Evolutionary conservation across 2,888 invertebrate species (phyloP), one percentile per base, ranked within the genome.

Genomic region (Cremastinae sp.): DNA sequence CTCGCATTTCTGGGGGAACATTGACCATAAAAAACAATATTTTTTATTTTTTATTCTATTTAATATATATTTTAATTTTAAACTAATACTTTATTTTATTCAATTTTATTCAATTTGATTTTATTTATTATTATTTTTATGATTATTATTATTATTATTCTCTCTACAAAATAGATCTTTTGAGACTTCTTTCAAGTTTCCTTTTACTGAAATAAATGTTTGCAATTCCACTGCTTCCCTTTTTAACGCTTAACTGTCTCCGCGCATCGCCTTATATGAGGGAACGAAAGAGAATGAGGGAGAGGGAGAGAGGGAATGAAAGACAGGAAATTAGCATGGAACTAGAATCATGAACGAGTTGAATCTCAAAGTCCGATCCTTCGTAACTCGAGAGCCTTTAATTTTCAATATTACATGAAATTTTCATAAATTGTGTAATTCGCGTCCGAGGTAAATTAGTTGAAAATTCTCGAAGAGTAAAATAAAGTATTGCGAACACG

Each of bases 171-270:
- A 45, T 47, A 5, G 1, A 28, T 16, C 51, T 39, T n/a, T 8
- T 39, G 20, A 14, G 49, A 62, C 62, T 71, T 65, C 71, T 66
- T 66, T 56, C 56, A 47, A 47, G 61, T 61, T 28, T 28, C 28
- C 28, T 28, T 28, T 28, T 28, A 28, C 41, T 56, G 28, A 41
- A 66, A 75, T 62, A 65, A 39, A 43, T 75, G 61, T 71, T 71
- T 64, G 41, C 59, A 53, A 70, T 65, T 59, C 59, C 55, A 20
- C 16, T 58, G n/a, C 12, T 58, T 22, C 9, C 18, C 4, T n/a
- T 47, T 35, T 74, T 58, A 59, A 41, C 14, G 22, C 7, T 45
- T 65, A 56, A 68, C 55, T 45, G 47, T 35, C 59, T 16, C 55
- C 8, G 18, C 9, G 37, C 49, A 69, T 69, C 41, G 28, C 49